Conservation (phyloP, 2,113 vertebrate species). For the Salvelinus namaycush region DNA sequence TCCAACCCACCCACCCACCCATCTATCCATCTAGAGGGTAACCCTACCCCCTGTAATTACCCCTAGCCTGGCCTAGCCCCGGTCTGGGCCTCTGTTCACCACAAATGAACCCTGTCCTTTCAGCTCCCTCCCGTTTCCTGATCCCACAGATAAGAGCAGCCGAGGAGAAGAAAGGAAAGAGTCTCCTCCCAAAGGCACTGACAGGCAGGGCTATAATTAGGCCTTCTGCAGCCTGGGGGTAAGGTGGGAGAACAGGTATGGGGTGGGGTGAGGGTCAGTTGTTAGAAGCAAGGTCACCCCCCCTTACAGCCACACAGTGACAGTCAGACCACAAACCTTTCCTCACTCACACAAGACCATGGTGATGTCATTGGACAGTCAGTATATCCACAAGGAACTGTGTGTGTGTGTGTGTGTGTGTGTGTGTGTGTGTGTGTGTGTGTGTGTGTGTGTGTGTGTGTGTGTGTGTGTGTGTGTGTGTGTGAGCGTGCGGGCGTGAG, state of each 20-base stretch:
- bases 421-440: too few species aligned
- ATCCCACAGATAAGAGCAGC: slow-evolving; percentile 2
- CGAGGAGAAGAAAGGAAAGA: slow-evolving; percentile 2
- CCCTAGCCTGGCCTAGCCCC: slow-evolving; percentile 30
- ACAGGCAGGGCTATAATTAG: neutral
- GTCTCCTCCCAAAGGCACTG: neutral
- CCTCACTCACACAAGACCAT: too few species aligned
- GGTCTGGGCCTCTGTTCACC: slow-evolving; percentile 41
- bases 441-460: neutral
- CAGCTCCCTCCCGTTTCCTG: slow-evolving; percentile 5
- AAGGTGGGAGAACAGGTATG: neutral
- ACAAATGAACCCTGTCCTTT: neutral
- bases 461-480: neutral
- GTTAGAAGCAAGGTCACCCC: neutral
- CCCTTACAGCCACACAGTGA: slow-evolving; percentile 1
- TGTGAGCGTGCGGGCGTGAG: neutral
- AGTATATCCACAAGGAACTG: neutral
- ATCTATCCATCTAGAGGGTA: neutral
- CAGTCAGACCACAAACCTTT: too few species aligned
- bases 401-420: neutral
- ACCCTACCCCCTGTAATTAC: slow-evolving; percentile 57
- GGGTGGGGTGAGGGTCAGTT: neutral
- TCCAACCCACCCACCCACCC: neutral
- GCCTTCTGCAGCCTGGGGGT: neutral
- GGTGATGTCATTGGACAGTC: too few species aligned